Evolutionary conservation across 2,888 invertebrate genomes (phyloP).

Genomic region (Rotaria magnacalcarata): DNA sequence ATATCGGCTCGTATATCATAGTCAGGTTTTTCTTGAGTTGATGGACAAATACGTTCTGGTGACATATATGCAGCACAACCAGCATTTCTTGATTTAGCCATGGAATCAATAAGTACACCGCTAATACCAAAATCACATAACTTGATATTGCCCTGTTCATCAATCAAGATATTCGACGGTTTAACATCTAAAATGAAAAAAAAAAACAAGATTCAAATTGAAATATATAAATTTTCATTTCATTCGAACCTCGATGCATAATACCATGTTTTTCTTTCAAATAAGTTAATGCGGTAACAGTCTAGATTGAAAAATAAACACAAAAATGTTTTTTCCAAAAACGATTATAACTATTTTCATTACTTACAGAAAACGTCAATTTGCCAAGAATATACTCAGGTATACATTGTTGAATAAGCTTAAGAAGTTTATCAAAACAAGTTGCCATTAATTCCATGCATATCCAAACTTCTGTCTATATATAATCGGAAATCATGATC

Average conservation of each 20-base stretch:
- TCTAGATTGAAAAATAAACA: conserved; percentile 63
- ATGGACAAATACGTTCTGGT: conserved; percentile 91
- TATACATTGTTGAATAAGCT: conserved; percentile 72
- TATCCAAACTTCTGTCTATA: conserved; percentile 82
- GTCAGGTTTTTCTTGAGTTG: conserved; percentile 82
- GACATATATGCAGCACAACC: conserved; percentile 99
- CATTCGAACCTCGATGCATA: conserved; percentile 72
- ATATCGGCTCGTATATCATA: conserved; percentile 99
- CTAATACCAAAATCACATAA: conserved; percentile 99
- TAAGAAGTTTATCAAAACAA: conserved; percentile 91
- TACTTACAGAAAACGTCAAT: conserved; percentile 82
- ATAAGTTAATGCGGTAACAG: conserved; percentile 90
- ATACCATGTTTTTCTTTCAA: conserved; percentile 92
- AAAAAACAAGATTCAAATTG: neutral
- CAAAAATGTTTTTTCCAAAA: conserved; percentile 40
- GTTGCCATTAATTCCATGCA: conserved; percentile 99
- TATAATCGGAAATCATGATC: neutral
- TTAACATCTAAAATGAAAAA: conserved; percentile 71
- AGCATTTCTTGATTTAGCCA: conserved; percentile 87
- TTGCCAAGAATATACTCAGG: conserved; percentile 93
- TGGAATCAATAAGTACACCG: conserved; percentile 91
- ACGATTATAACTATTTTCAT: no score
- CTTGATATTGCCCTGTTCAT: conserved; percentile 88
- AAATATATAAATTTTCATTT: conserved; percentile 49
- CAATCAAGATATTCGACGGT: conserved; percentile 93